Base-by-base conservation (phyloP, 1,140 invertebrate species). In the Pseudomyrmex cubaensis region DNA sequence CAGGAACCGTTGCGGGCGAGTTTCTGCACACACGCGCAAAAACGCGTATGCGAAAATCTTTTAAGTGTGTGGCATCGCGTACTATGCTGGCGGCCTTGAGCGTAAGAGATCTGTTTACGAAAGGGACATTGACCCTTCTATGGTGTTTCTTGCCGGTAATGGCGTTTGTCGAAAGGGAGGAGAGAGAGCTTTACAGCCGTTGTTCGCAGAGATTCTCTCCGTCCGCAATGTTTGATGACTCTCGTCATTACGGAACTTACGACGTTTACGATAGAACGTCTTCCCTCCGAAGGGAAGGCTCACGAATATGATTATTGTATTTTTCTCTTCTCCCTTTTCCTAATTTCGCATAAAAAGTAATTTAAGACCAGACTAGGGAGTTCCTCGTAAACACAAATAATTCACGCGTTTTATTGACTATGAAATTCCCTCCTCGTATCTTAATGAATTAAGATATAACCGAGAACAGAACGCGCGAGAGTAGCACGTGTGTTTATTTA, bases 41-140 rank as follows among this genome's bases (percentile, higher is more conserved):
- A 20, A 69, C 88, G 15, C 22, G 22, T 13, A 56, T 54, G 69
- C 69, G 52, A 72, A 72, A 72, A 72, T 70, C 48, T 70, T 25
- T 4, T 52, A 15, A 35, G 52, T 72, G 52, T 56, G 69, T 48
- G 52, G 25, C 69, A 35, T 35, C 35, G 25, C 69, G 50, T 72
- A 72, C 69, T 91, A 93, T 87, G 89, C 76, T 72, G 82, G 72
- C 92, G 92, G 89, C 92, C 92, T 93, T 92, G 91, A 92, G 90
- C 91, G 92, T 93, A 93, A 93, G 91, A 90, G 91, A 93, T 93
- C 89, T 93, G 92, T 93, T 93, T 93, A 93, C 91, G 90, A 90
- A 90, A 92, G 90, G 89, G 89, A 89, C 91, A 87, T 87, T 90
- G 92, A 93, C 92, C 92, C 87, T 87, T 13, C 0, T 66, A 84